Evolutionary conservation across 2,113 vertebrate species (phyloP), one percentile per base, ranked within the genome.

Genomic region (Todiramphus saurophagus): DNA sequence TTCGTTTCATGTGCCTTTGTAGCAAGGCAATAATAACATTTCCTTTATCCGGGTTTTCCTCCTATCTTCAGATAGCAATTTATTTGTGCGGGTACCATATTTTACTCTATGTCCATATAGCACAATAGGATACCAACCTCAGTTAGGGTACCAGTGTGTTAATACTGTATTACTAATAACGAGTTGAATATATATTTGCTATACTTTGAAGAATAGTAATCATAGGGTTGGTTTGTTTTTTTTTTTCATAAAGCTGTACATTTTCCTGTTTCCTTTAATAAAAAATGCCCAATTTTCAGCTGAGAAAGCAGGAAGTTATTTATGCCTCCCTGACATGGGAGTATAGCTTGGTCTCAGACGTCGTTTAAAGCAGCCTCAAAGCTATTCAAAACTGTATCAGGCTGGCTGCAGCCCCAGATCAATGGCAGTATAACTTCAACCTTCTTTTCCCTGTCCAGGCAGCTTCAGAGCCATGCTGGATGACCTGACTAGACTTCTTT

Each of bases 281-380:
- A 93, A 92, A 90, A 87, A 50, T 59, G 43, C 51, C 83, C 89
- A 92, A 68, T 68, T 87, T 89, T 93, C 56, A 89, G 56, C 81
- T 79, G 83, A 96, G 77, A 91, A 95, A 79, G 77, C 44, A 94
- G 60, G 58, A 93, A 87, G 73, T 93, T 93, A 87, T 82, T 94
- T 75, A 86, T 55, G 51, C 59, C 56, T 84, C 33, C 76, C 56
- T 59, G 58, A 91, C 58, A 87, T 10, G 5, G 64, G 62, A 80
- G 28, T 50, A 63, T 35, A 66, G 74, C 28, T 80, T 86, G 63
- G 79, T 88, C 85, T 88, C 63, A 74, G 59, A 87, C 1, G 9
- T 53, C 1, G 0, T 87, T 91, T 91, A 78, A 89, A 91, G 81
- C 33, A 92, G 68, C 21, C 62, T 94, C 70, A 93, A 87, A 94